A percentile compares a stretch with the other conserved stretches of the same genome.
phyloP scores from a whole-genome alignment of 2,888 invertebrate genomes.

The Ecdyonurus torrentis region DNA sequence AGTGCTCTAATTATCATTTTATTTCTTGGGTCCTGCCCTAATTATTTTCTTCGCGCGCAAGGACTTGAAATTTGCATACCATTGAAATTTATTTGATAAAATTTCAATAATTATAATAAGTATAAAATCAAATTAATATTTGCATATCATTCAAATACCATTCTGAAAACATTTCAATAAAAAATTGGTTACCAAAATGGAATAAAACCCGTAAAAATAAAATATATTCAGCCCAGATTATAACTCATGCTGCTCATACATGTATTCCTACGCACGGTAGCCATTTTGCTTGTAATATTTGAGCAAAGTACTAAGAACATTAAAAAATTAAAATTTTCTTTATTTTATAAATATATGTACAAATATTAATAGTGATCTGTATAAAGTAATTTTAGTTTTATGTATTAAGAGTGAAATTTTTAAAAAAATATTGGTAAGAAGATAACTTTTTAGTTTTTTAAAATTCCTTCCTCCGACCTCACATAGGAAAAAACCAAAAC shows the following conservation, averaged over 20 bases:
- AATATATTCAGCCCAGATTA: not conserved
- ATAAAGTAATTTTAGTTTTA: not conserved
- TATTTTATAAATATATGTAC: not conserved
- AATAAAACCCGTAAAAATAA: too few species aligned
- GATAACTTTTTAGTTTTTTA: not conserved
- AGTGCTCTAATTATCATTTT: not conserved
- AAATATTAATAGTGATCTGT: not conserved
- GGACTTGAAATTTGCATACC: not conserved
- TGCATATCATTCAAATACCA: too few species aligned
- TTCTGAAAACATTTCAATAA: too few species aligned
- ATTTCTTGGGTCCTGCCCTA: not conserved
- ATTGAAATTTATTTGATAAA: not conserved
- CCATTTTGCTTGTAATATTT: not conserved
- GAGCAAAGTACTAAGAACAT: not conserved
- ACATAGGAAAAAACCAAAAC: not conserved
- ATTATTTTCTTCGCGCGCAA: not conserved
- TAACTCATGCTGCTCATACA: not conserved
- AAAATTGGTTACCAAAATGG: too few species aligned
- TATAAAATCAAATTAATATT: too few species aligned
- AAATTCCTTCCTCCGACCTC: not conserved
- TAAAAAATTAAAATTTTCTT: not conserved
- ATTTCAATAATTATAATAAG: too few species aligned
- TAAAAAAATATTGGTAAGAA: not conserved
- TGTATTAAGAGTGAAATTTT: not conserved
- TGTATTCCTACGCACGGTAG: not conserved